Evolutionary conservation across 2,888 invertebrate species (phyloP), one percentile per base, ranked within the genome.

Genomic region (Lepetodrilus schrolli): DNA sequence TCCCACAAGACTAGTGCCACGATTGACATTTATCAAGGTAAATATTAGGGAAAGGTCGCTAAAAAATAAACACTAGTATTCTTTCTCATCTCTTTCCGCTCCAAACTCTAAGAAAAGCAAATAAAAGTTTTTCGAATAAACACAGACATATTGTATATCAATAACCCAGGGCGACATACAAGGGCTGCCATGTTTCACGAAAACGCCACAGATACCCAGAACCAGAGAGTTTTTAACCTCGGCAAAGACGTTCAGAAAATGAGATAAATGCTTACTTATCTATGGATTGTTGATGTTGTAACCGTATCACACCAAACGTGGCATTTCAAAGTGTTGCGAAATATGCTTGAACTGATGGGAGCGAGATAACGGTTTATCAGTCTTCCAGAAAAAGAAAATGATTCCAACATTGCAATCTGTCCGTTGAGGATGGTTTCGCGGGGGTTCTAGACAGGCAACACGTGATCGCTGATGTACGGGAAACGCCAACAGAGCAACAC

Each of bases 321-420:
- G 58, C 58, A 30, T 58, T 58, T 58, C 58, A 58, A 58, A 58
- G 58, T 58, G 58, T 58, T 58, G 58, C 58, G 30, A 58, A 58
- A 58, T 58, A 58, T 58, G 58, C 34, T 34, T 58, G 58, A 58
- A 58, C 10, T 26, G 58, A 26, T 34, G 58, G 30, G n/a, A 26
- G 7, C 13, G 26, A 58, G 58, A 58, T 58, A 58, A 58, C 34
- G 58, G 58, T 58, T 58, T 58, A 34, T 58, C 58, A 30, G 58
- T 58, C 34, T 34, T 7, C 30, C 34, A 30, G 30, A 58, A 58
- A 21, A 58, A 58, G 58, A 58, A 58, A 58, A 58, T 58, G 34
- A 30, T 30, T 58, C 58, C 30, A 58, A 58, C 34, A 30, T 58
- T 58, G 58, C 58, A 58, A 58, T 58, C 58, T 58, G 26, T 26